Base-by-base conservation (phyloP, 2,113 vertebrate genomes). In the Anoura caudifer region DNA sequence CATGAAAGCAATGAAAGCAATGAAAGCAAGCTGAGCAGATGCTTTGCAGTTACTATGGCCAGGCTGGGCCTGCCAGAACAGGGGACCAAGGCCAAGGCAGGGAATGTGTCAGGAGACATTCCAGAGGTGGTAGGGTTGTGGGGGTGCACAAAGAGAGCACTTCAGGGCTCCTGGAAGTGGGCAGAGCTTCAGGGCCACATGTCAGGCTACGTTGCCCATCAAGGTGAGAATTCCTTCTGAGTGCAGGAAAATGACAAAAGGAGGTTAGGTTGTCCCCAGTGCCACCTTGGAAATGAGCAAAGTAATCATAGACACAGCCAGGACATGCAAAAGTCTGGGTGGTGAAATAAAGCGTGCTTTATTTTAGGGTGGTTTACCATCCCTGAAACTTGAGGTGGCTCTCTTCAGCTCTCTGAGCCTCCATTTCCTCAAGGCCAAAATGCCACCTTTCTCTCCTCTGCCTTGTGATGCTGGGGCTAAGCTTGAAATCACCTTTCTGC, bases 1-100 rank as follows among this genome's bases (percentile, higher is more conserved):
- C 82, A 54, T n/a, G 67, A n/a, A 87, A 65, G 24, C 75, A 45
- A 84, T n/a, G n/a, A n/a, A n/a, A n/a, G n/a, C n/a, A n/a, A 54
- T n/a, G 67, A n/a, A 87, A 65, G 24, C 75, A 45, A 84, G 63
- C 75, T 28, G 56, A 47, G 85, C 33, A n/a, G 54, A 75, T 47
- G n/a, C 69, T 36, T 75, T 61, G 33, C 81, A 43, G 72, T 31
- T 11, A 50, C n/a, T 33, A 15, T 56, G 56, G 80, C 80, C 83
- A 87, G 87, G 50, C 10, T 33, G 75, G 86, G 87, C 95, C 69
- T 97, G 97, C 90, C 79, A 61, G 90, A 56, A 83, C 92, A 87
- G 77, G 72, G 82, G 45, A 20, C 36, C 6, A 1, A 43, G 41
- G 52, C 59, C 5, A 67, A 45, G 73, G 63, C 61, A 84, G 75